These are phyloP conservation scores for Trachelus tabidus DNA, from an alignment of 2,888 invertebrate genomes.

Conservation along the genomic window DNA sequence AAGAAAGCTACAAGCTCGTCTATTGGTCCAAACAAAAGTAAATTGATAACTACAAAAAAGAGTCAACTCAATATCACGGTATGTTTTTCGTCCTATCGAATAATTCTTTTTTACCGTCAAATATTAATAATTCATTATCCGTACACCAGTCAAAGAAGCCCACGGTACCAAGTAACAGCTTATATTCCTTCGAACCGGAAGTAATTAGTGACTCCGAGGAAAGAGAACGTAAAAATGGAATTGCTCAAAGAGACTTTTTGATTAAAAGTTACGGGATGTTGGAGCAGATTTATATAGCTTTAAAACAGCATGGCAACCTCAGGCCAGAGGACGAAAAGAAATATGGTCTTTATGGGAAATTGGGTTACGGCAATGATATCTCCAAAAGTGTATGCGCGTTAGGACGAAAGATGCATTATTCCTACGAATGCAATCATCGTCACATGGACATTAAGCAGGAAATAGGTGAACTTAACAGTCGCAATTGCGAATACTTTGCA, in stretches of 20 bases:
- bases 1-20: conserved; percentile 16
- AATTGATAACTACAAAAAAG: background rate
- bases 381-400: background rate
- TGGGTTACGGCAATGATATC: conserved; percentile 35
- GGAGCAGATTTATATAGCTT: conserved; percentile 74
- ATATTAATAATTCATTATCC: conserved; percentile 36
- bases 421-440: conserved; percentile 1
- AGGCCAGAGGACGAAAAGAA: conserved; percentile 75
- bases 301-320: conserved; percentile 76
- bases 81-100: background rate
- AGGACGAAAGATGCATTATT: conserved; percentile 8
- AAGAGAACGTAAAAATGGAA: conserved; percentile 73
- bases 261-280: conserved; percentile 78
- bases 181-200: conserved; percentile 72
- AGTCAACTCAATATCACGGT: background rate
- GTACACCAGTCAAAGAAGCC: conserved; percentile 50
- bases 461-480: background rate
- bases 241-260: conserved; percentile 78
- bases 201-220: conserved; percentile 79
- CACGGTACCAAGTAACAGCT: background rate
- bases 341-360: conserved; percentile 72
- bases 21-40: background rate
- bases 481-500: background rate
- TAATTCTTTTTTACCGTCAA: background rate
- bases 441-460: background rate